Percentiles rank a stretch among this genome's conserved stretches.
These are phyloP conservation scores for Kradibia gibbosae DNA, from an alignment of 1,140 invertebrate species.

Conservation along the genomic window DNA sequence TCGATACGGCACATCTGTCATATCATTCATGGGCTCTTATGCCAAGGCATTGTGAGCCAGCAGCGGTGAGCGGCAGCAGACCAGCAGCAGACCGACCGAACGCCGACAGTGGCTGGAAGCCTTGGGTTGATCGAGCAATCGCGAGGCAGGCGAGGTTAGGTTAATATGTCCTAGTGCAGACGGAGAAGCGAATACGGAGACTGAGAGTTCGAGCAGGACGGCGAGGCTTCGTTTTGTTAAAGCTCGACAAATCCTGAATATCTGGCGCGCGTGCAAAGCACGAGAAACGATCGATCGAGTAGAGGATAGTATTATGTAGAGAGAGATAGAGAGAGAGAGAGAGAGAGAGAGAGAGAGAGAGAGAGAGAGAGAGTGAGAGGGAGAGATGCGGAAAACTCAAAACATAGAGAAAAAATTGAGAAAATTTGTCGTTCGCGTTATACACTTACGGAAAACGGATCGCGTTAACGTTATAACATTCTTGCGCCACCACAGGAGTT, in stretches of 20 bases:
- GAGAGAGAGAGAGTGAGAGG: conserved; percentile 16
- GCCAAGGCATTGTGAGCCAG: not conserved
- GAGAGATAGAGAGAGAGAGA: not conserved
- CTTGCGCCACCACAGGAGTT: not conserved
- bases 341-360: conserved; percentile 14
- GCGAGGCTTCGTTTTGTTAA: not conserved
- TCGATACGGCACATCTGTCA: conserved; percentile 43
- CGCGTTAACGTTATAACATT: not conserved
- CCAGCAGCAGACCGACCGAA: not conserved
- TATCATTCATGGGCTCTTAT: not conserved
- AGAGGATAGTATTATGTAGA: not conserved
- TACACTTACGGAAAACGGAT: not conserved
- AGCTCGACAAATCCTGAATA: conserved; percentile 9
- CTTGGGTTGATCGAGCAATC: not conserved
- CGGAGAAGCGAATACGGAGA: not conserved
- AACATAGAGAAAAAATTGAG: not conserved
- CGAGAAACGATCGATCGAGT: conserved; percentile 23
- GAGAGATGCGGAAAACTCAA: conserved; percentile 21
- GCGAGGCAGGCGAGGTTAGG: conserved; percentile 23
- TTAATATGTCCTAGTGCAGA: not conserved
- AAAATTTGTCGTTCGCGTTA: conserved; percentile 1
- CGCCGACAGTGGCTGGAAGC: not conserved
- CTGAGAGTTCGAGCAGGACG: not conserved
- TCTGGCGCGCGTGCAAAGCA: conserved; percentile 7
- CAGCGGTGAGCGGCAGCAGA: not conserved